Evolutionary conservation across 2,888 invertebrate genomes (phyloP).

Genomic region (Parnassius apollo): DNA sequence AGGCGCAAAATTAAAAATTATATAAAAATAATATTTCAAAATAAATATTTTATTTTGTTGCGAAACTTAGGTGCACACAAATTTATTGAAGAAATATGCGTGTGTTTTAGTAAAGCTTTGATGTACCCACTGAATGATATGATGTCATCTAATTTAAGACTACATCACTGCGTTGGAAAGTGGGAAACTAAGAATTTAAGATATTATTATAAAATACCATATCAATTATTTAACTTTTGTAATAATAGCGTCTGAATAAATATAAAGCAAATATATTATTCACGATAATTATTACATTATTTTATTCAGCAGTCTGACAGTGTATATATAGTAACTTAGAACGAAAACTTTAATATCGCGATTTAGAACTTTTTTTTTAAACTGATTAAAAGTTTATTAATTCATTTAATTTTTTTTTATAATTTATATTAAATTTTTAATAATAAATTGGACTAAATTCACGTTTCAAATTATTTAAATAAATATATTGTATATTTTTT

Average conservation of each 20-base stretch:
- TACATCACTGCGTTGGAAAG: constrained; percentile 41
- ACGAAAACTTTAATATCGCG: constrained; percentile 17
- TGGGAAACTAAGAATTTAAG: constrained; percentile 22
- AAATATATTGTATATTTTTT: too few relatives aligned
- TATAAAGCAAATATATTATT: too few relatives aligned
- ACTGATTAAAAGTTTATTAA: not conserved
- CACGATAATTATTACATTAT: too few relatives aligned
- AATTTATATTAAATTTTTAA: too few relatives aligned
- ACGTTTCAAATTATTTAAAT: too few relatives aligned
- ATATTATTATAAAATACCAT: too few relatives aligned
- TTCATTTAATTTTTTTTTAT: not conserved
- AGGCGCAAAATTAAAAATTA: not conserved
- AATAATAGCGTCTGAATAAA: too few relatives aligned
- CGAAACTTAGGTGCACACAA: constrained; percentile 48
- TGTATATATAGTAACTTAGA: constrained; percentile 11
- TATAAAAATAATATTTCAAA: not conserved
- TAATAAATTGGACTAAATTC: too few relatives aligned
- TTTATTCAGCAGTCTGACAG: not conserved
- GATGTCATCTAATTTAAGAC: constrained; percentile 29
- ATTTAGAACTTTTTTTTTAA: constrained; percentile 14
- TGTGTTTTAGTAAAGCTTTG: constrained; percentile 64
- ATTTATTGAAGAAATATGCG: constrained; percentile 52
- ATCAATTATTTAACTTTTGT: too few relatives aligned
- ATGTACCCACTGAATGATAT: constrained; percentile 49
- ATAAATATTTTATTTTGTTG: constrained; percentile 31